Base-by-base conservation (phyloP, 2,797 vertebrate species). In the Pantherophis vulpinus region DNA sequence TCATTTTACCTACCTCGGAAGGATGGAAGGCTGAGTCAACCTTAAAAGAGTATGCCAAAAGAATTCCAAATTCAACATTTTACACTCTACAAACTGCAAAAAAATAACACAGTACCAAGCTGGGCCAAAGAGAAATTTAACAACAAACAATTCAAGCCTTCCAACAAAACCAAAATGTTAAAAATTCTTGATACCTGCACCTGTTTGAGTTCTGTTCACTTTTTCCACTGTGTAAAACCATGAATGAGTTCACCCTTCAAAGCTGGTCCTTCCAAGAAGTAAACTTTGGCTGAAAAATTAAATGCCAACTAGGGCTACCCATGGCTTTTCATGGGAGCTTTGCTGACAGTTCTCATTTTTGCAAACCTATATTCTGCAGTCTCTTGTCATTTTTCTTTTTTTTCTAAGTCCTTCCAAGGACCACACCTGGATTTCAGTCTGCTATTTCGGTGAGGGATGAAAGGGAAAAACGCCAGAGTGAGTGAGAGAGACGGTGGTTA, bases 181-280 rank as follows among this genome's bases (percentile, higher is more conserved):
- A 1, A 0, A 4, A 23, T 0, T 4, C 14, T 32, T 6, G 51
- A 61, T 93, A 70, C 1, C 42, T 5, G 0, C 51, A 23, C 83
- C 79, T 2, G 29, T 63, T 54, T 90, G 59, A 66, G 4, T 93
- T 89, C 89, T 12, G 63, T 12, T 90, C 32, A 54, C 0, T 14
- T 94, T 79, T 5, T 61, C 18, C 27, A 2, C 0, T 6, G 63
- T 14, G 70, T 29, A 16, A 51, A 92, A 27, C 4, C 74, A 27
- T 9, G n/a, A 29, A 60, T 3, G 0, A 0, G 66, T 58, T 61
- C 12, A 56, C 9, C 90, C 14, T 90, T 86, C 54, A 0, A 2
- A 29, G 74, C 56, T 58, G 56, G 51, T 0, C 0, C 47, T 0
- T 5, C 37, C 89, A 0, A n/a, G 0, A 3, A 37, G 29, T 0